Evolutionary conservation across 2,113 vertebrate genomes (phyloP).

Genomic region (Phylloscopus whistleri): DNA sequence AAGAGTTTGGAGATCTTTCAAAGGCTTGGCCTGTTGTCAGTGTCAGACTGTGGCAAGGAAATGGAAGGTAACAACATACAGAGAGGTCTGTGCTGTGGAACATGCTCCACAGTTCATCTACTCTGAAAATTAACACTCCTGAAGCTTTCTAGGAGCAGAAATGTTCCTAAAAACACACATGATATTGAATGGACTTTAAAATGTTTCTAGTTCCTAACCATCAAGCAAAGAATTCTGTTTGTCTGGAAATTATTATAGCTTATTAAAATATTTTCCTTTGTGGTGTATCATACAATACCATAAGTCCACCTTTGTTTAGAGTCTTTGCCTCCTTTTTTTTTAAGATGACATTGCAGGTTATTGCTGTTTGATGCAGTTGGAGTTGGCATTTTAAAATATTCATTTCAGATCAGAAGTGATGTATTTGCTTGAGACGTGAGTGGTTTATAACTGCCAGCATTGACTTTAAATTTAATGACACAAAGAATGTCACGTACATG

Average conservation of each 20-base stretch:
- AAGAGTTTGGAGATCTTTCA: conserved; percentile 57
- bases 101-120: not conserved
- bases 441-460: conserved; percentile 66
- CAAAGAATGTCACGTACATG: conserved; percentile 68
- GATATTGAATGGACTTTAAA: not conserved
- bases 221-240: not conserved
- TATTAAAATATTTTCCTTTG: conserved; percentile 12
- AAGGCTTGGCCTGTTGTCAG: conserved; percentile 54
- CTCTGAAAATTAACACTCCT: conserved; percentile 8
- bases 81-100: not conserved
- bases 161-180: not conserved
- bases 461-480: conserved; percentile 72
- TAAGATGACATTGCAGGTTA: conserved; percentile 40
- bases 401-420: conserved; percentile 66
- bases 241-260: not conserved
- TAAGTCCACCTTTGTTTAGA: conserved; percentile 39
- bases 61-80: conserved; percentile 9
- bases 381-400: conserved; percentile 63
- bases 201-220: not conserved
- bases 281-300: not conserved
- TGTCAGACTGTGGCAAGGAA: not conserved
- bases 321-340: not conserved
- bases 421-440: conserved; percentile 61
- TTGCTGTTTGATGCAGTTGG: conserved; percentile 45
- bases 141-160: not conserved